Base-by-base conservation (phyloP, 2,113 vertebrate species). In the Jaculus jaculus region DNA sequence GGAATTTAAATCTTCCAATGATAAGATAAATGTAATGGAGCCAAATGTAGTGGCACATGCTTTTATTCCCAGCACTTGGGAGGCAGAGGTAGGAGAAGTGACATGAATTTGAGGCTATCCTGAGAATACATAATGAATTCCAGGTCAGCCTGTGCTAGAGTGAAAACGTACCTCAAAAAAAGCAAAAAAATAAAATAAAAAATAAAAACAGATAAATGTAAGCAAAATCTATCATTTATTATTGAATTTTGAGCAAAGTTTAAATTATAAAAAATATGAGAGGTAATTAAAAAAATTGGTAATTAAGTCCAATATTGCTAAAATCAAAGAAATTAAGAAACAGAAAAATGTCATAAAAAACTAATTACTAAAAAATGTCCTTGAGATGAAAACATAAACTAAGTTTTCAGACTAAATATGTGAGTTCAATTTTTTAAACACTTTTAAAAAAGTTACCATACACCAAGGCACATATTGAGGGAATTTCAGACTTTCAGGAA, bases 271-370 rank as follows among this genome's bases (percentile, higher is more conserved):
- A 75, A 82, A 65, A 63, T 74, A 86, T 47, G 18, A 82, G 0
- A 9, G 13, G 60, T 51, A 90, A 66, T 39, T 79, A 61, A 77
- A 37, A 93, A 95, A 61, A 51, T 2, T 68, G 32, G 47, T 85
- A 47, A 78, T 66, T 78, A 84, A 72, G 28, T 80, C 58, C 65
- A 93, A 78, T n/a, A 47, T 72, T 39, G 24, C 24, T 83, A 77
- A 93, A 78, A 84, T 68, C 77, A 91, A 68, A 87, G 60, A 37
- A 83, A 9, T 28, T 83, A 73, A 78, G 37, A 72, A 80, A n/a
- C 9, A 74, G 72, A 26, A 66, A 68, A 60, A 72, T 78, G 71
- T 72, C 17, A 74, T 73, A 37, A 74, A 60, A 79, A 42, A 73
- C 0, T 73, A 2, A 34, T 83, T 60, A 77, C 5, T 71, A 47